phyloP scores from a whole-genome alignment of 2,797 vertebrate species.

The Choloepus didactylus region DNA sequence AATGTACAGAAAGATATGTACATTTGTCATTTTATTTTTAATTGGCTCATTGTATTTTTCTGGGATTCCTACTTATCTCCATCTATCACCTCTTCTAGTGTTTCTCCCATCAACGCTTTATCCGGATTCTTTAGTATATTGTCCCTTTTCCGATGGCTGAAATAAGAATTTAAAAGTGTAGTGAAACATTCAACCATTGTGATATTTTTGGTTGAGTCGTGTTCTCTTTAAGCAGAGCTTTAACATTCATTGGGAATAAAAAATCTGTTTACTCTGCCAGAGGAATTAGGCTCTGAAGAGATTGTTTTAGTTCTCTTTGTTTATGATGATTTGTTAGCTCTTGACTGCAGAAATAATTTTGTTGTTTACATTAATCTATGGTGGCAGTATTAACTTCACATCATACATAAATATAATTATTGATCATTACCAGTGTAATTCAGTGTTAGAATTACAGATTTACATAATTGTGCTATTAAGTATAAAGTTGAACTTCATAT shows the following conservation, averaged over 20 bases:
- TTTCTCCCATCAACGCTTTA: constrained; percentile 70
- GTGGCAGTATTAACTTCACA: constrained; percentile 89
- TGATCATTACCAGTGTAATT: constrained; percentile 92
- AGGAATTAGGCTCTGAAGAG: constrained; percentile 87
- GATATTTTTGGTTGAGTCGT: constrained; percentile 77
- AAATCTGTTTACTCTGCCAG: constrained; percentile 85
- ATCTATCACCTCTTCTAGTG: neutral
- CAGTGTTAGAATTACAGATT: constrained; percentile 90
- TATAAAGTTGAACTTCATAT: constrained; percentile 91
- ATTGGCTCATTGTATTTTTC: constrained; percentile 55
- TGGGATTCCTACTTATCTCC: constrained; percentile 7
- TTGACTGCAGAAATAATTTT: constrained; percentile 89
- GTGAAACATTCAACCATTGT: constrained; percentile 70
- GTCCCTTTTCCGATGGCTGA: constrained; percentile 75
- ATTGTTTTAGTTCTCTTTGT: constrained; percentile 88
- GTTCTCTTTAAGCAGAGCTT: constrained; percentile 84
- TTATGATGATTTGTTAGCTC: constrained; percentile 89
- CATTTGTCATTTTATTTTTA: neutral
- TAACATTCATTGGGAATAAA: constrained; percentile 85
- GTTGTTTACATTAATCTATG: constrained; percentile 91
- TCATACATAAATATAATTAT: constrained; percentile 92
- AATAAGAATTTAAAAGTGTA: constrained; percentile 69
- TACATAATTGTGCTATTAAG: constrained; percentile 92
- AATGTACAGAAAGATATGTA: neutral
- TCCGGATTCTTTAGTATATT: constrained; percentile 65